phyloP scores from a whole-genome alignment of 2,888 invertebrate genomes.

The Nomada fucata region DNA sequence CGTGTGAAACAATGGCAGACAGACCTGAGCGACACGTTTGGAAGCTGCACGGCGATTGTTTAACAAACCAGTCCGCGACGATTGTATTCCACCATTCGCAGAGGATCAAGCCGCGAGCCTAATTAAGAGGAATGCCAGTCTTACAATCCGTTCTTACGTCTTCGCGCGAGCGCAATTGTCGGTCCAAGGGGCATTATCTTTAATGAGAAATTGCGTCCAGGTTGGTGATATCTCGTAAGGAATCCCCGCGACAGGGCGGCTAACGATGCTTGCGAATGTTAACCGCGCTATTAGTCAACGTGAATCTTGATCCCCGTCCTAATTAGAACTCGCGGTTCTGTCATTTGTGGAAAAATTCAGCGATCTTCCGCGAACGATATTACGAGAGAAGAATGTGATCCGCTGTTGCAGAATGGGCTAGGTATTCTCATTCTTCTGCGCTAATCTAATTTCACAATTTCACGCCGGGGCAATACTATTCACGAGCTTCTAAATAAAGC shows the following conservation, averaged over 20 bases:
- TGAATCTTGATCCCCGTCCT: constrained; percentile 29
- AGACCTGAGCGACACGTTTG: constrained; percentile 28
- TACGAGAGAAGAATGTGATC: no score
- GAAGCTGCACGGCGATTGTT: constrained; percentile 51
- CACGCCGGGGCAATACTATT: no score
- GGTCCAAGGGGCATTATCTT: constrained; percentile 66
- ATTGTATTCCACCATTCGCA: constrained; percentile 49
- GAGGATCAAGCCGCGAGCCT: constrained; percentile 51
- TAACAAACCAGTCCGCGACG: constrained; percentile 56
- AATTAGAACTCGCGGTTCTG: constrained; percentile 30
- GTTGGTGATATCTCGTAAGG: constrained; percentile 18
- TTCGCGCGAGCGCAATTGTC: constrained; percentile 45
- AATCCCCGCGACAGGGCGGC: constrained; percentile 38
- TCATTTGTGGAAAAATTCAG: neutral
- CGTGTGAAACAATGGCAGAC: constrained; percentile 18
- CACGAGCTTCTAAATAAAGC: no score
- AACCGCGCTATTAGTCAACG: constrained; percentile 57
- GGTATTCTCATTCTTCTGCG: no score
- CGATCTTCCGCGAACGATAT: neutral
- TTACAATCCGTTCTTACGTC: constrained; percentile 63
- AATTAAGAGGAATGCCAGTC: constrained; percentile 72
- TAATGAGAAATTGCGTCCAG: constrained; percentile 69
- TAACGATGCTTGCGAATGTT: constrained; percentile 42
- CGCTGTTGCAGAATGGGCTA: no score
- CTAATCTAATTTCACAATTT: no score